These are phyloP conservation scores for Spilosoma lubricipeda DNA, from an alignment of 2,888 invertebrate genomes.

Conservation along the genomic window DNA sequence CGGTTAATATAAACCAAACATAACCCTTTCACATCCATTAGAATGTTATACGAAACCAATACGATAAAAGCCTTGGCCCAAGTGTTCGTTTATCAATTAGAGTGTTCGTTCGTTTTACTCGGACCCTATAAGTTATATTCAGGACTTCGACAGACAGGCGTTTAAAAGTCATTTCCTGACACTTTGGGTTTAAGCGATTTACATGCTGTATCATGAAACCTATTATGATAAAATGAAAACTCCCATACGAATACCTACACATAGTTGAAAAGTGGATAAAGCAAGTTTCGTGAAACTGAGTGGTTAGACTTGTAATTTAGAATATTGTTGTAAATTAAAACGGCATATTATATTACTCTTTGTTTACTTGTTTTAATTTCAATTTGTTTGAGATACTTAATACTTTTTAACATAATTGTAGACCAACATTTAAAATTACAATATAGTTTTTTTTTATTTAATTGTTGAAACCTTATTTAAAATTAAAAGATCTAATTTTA, in stretches of 20 bases:
- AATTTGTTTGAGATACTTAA: background rate
- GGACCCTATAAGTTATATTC: slow-evolving; percentile 49
- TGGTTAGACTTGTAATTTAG: slow-evolving; percentile 17
- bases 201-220: slow-evolving; percentile 46
- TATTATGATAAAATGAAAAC: slow-evolving; percentile 39
- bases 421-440: background rate
- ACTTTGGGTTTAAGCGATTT: slow-evolving; percentile 29
- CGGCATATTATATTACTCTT: slow-evolving; percentile 5
- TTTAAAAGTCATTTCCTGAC: slow-evolving; percentile 35
- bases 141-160: slow-evolving; percentile 36
- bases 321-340: background rate
- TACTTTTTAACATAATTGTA: background rate
- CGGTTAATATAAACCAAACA: slow-evolving; percentile 29
- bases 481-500: background rate
- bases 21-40: slow-evolving; percentile 70
- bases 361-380: background rate
- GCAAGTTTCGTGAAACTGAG: slow-evolving; percentile 19
- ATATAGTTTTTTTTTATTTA: background rate
- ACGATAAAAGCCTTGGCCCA: slow-evolving; percentile 61
- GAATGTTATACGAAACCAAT: slow-evolving; percentile 69
- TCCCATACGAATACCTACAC: slow-evolving; percentile 19
- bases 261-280: slow-evolving; percentile 31
- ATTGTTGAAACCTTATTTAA: background rate
- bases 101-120: slow-evolving; percentile 56
- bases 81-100: slow-evolving; percentile 69